A percentile compares a stretch with the other conserved stretches of the same genome.
Evolutionary conservation across 2,797 vertebrate genomes (phyloP).

Genomic region (Darevskia nairensis): DNA sequence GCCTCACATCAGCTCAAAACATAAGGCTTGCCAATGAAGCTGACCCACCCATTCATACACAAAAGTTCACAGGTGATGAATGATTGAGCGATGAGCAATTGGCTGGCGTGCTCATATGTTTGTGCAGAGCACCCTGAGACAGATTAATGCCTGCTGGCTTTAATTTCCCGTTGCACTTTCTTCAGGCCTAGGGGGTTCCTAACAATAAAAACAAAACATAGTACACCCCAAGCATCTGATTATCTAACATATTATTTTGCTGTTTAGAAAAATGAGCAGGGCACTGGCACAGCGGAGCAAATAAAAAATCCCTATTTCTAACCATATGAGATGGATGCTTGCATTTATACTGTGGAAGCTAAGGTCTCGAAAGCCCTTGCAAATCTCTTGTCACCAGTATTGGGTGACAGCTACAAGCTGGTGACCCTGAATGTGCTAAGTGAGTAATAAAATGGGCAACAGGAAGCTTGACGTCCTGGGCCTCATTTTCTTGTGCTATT

Average conservation of each 20-base stretch:
- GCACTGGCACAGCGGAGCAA: neutral
- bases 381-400: conserved; percentile 4
- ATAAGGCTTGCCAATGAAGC: neutral
- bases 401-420: neutral
- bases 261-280: neutral
- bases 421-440: conserved; percentile 31
- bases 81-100: neutral
- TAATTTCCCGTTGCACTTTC: neutral
- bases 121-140: neutral
- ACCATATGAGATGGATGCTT: neutral
- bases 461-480: conserved; percentile 42
- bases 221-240: neutral
- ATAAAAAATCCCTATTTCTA: neutral
- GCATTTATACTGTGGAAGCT: neutral
- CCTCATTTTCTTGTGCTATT: conserved; percentile 33
- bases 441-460: conserved; percentile 25
- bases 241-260: neutral
- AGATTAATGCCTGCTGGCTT: neutral
- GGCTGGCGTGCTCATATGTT: neutral
- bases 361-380: neutral
- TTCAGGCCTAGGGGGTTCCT: neutral
- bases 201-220: neutral
- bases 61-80: neutral
- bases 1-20: neutral
- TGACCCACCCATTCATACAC: neutral